Percentiles rank a stretch among this genome's conserved stretches.
Evolutionary conservation across 2,888 invertebrate species (phyloP).

Genomic region (Calameuta pallipes): DNA sequence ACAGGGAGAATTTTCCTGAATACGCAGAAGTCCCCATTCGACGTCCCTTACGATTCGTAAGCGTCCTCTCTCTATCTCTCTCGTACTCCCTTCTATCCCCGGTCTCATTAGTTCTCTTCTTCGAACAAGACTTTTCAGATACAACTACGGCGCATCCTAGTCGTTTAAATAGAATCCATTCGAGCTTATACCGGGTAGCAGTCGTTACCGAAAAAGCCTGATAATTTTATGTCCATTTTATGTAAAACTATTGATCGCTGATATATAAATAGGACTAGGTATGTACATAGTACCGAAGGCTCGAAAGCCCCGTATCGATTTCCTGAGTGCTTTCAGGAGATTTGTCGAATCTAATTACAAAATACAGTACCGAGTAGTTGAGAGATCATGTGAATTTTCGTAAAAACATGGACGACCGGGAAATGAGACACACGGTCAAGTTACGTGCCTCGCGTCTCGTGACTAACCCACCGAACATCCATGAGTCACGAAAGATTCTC

Average conservation of each 20-base stretch:
- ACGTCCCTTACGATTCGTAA: background rate
- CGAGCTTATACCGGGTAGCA: background rate
- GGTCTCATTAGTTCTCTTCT: background rate
- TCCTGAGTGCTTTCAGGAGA: background rate
- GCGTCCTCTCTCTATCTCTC: background rate
- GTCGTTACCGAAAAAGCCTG: background rate
- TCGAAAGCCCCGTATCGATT: background rate
- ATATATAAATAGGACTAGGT: background rate
- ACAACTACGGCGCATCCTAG: background rate
- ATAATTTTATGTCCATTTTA: background rate
- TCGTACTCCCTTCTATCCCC: background rate
- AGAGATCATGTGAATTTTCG: background rate
- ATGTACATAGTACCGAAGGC: background rate
- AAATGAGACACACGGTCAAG: background rate
- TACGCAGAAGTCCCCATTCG: background rate
- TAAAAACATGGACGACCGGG: background rate
- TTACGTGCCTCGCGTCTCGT: constrained; percentile 5
- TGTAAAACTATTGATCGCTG: background rate
- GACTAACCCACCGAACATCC: constrained; percentile 45
- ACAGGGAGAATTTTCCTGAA: background rate
- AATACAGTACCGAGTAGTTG: background rate
- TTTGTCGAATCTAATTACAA: background rate
- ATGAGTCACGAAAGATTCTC: constrained; percentile 41
- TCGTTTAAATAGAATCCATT: background rate
- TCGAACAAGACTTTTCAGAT: background rate